phyloP scores from a whole-genome alignment of 2,113 vertebrate genomes.

The Dromaius novaehollandiae region DNA sequence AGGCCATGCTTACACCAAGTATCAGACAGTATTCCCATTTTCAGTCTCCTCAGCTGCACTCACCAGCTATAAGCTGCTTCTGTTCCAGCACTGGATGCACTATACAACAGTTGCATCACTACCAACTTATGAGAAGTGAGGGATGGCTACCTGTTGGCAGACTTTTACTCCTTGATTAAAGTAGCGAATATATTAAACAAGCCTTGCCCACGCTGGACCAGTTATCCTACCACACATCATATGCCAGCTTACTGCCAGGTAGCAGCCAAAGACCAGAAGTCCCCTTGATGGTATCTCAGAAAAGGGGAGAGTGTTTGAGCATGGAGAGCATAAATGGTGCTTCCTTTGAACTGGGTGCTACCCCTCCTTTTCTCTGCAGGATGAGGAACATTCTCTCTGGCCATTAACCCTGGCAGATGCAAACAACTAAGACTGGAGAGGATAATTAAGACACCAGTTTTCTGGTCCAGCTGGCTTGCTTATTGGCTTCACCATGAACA shows the following conservation, averaged over 20 bases:
- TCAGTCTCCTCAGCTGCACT: not conserved
- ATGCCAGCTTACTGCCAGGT: not conserved
- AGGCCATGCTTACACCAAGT: not conserved
- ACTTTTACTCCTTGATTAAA: not conserved
- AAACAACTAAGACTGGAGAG: not conserved
- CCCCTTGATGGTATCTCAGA: not conserved
- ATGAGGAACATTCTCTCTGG: rapidly evolving
- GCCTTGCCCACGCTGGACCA: not conserved
- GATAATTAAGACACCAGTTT: not conserved
- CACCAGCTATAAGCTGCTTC: not conserved
- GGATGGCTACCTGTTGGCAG: not conserved
- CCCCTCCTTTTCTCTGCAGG: not conserved
- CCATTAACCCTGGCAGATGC: not conserved
- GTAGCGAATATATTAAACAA: not conserved
- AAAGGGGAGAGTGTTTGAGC: not conserved
- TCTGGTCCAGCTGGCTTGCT: not conserved
- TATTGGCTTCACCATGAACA: not conserved
- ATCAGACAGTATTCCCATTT: not conserved
- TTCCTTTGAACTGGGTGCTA: not conserved
- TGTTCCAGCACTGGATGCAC: not conserved
- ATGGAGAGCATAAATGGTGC: not conserved
- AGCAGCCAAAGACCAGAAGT: not conserved
- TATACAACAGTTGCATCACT: not conserved
- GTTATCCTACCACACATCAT: not conserved
- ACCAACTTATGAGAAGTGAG: not conserved